Conservation (phyloP, 2,797 vertebrate species). For the Denticeps clupeoides region DNA sequence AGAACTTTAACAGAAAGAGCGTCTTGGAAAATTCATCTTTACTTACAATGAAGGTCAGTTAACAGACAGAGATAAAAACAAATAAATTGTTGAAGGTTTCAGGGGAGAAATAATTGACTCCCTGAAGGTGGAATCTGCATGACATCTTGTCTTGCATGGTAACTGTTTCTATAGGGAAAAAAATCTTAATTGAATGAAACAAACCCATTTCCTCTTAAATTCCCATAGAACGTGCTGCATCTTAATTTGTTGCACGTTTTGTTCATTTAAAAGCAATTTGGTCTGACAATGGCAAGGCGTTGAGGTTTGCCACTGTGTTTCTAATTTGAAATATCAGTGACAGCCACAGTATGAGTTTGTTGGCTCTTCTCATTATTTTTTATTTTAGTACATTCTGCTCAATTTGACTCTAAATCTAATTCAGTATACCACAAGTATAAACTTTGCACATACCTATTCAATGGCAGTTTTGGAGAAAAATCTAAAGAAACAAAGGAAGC, state of each 20-base stretch:
- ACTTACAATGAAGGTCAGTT: too few species aligned
- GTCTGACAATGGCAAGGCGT: not conserved
- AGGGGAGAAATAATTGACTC: not conserved
- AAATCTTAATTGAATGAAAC: constrained; percentile 29
- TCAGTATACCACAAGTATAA: too few species aligned
- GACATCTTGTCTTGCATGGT: constrained; percentile 21
- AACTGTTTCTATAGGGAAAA: constrained; percentile 40
- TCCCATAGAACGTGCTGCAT: constrained; percentile 2
- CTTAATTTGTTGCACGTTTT: not conserved
- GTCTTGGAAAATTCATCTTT: too few species aligned
- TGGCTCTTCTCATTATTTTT: not conserved
- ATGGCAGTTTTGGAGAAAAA: too few species aligned
- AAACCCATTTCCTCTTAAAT: constrained; percentile 4
- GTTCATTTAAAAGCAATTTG: not conserved
- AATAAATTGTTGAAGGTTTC: constrained; percentile 13
- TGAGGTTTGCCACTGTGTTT: not conserved
- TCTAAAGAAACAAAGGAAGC: too few species aligned
- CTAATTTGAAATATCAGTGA: not conserved
- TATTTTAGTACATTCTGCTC: too few species aligned
- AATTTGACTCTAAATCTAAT: too few species aligned
- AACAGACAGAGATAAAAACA: not conserved
- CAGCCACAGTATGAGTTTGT: not conserved
- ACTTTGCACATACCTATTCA: too few species aligned
- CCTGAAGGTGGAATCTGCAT: not conserved
- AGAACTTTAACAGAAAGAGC: too few species aligned